Evolutionary conservation across 2,888 invertebrate species (phyloP).

Genomic region (Torymus aiolomorphi): DNA sequence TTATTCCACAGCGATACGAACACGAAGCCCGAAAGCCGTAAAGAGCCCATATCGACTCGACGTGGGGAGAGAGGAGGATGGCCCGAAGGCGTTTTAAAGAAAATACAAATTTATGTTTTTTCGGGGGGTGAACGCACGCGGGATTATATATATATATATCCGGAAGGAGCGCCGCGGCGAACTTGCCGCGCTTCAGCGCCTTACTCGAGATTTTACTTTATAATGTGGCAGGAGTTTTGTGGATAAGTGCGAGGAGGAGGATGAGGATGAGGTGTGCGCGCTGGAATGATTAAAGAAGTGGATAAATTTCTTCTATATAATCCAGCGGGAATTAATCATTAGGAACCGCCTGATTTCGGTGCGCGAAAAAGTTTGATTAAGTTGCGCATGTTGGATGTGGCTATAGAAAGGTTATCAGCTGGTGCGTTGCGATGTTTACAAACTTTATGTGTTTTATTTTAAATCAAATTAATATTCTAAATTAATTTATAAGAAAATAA

Average conservation of each 20-base stretch:
- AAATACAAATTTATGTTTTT: conserved; percentile 43
- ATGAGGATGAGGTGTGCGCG: not conserved
- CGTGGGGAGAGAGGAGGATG: no score
- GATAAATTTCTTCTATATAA: conserved; percentile 34
- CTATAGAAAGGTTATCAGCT: no score
- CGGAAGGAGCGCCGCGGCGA: conserved; percentile 6
- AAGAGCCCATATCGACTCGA: no score
- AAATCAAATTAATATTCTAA: no score
- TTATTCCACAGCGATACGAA: conserved; percentile 57
- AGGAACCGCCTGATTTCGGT: not conserved
- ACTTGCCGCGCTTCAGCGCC: conserved; percentile 18
- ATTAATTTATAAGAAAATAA: no score
- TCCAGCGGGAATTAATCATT: conserved; percentile 30
- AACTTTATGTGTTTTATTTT: no score
- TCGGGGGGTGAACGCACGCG: not conserved
- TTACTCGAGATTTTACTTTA: conserved; percentile 50
- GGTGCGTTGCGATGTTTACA: no score
- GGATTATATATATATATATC: no score
- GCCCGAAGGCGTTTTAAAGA: conserved; percentile 13
- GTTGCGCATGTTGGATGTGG: not conserved
- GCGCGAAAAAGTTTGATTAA: conserved; percentile 7
- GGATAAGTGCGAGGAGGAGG: conserved; percentile 61
- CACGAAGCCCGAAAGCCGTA: not conserved
- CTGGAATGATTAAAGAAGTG: conserved; percentile 37
- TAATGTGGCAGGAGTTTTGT: conserved; percentile 50